Conservation (phyloP, 2,113 vertebrate species). For the Dryoscopus gambensis region DNA sequence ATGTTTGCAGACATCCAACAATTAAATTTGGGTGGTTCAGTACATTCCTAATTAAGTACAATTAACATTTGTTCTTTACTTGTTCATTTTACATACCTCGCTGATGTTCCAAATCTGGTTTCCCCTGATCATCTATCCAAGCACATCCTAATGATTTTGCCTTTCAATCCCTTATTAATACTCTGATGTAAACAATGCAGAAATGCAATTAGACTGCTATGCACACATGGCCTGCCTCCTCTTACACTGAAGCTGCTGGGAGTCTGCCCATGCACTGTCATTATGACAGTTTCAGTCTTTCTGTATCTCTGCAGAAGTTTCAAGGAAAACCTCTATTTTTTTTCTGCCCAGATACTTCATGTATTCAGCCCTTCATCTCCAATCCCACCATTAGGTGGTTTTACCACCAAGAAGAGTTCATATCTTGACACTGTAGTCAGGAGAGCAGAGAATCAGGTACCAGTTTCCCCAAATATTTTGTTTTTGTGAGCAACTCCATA, state of each 20-base stretch:
- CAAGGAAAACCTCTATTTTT: background rate
- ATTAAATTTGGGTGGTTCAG: constrained; percentile 64
- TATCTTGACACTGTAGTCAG: background rate
- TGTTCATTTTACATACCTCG: constrained; percentile 54
- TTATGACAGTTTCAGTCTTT: background rate
- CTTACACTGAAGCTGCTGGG: background rate
- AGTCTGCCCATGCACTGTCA: background rate
- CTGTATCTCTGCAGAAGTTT: background rate
- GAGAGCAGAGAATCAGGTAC: background rate
- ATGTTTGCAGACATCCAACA: constrained; percentile 11
- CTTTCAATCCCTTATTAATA: constrained; percentile 47
- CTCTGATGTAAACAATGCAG: constrained; percentile 45
- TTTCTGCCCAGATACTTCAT: background rate
- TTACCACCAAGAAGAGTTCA: background rate
- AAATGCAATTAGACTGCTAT: constrained; percentile 64
- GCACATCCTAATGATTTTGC: constrained; percentile 59
- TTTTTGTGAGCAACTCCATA: background rate
- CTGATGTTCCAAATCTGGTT: constrained; percentile 18
- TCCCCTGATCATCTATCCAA: constrained; percentile 5
- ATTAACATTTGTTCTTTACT: constrained; percentile 54
- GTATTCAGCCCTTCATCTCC: background rate
- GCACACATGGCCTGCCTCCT: background rate
- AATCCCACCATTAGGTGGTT: background rate
- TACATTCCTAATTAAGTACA: constrained; percentile 68
- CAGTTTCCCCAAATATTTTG: background rate